Percentiles rank a stretch among this genome's conserved stretches.
phyloP scores from a whole-genome alignment of 2,888 invertebrate species.

The Orthonevra nobilis region DNA sequence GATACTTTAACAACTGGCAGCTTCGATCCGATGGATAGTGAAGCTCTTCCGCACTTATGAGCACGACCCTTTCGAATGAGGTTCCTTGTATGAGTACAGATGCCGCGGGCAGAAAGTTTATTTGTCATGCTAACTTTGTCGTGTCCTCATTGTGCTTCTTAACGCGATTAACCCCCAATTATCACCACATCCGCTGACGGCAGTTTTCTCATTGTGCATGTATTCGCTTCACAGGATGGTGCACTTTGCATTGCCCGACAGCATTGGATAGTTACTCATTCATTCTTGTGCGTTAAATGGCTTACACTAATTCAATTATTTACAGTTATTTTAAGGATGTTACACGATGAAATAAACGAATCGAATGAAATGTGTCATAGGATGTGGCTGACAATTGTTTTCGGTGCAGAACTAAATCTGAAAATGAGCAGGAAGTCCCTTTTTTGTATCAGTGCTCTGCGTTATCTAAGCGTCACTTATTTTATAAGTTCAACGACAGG shows the following conservation, averaged over 20 bases:
- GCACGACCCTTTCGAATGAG: background rate
- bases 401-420: too few relatives aligned
- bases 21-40: background rate
- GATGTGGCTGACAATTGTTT: too few relatives aligned
- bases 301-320: slow-evolving; percentile 44
- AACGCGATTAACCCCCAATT: slow-evolving; percentile 43
- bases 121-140: slow-evolving; percentile 20
- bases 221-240: slow-evolving; percentile 41
- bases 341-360: too few relatives aligned
- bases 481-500: too few relatives aligned
- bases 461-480: too few relatives aligned
- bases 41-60: background rate
- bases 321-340: background rate
- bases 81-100: background rate
- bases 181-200: slow-evolving; percentile 44
- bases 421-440: too few relatives aligned
- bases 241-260: slow-evolving; percentile 33
- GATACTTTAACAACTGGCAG: background rate
- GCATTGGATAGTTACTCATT: slow-evolving; percentile 37
- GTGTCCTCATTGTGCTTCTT: slow-evolving; percentile 32
- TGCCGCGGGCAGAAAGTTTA: slow-evolving; percentile 4
- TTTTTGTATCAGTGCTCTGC: too few relatives aligned
- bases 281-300: slow-evolving; percentile 42
- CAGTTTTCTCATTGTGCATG: slow-evolving; percentile 29
- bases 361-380: too few relatives aligned